Percentiles rank a stretch among this genome's conserved stretches.
Evolutionary conservation across 2,797 vertebrate genomes (phyloP).

Genomic region (Pithecia hirsuta): DNA sequence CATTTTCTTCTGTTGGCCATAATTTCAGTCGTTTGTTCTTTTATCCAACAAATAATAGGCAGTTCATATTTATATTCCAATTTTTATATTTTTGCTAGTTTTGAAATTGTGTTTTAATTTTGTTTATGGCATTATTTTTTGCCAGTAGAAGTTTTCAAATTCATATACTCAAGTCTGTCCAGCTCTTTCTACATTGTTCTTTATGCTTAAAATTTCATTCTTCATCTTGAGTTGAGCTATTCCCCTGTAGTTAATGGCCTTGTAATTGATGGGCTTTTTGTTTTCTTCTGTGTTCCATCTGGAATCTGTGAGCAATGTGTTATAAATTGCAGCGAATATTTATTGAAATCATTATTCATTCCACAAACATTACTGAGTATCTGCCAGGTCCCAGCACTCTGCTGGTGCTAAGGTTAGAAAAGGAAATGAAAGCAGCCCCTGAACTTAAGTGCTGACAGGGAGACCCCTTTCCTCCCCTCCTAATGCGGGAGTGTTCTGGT

Average conservation of each 20-base stretch:
- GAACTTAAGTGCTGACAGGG: too few species aligned
- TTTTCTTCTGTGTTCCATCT: background rate
- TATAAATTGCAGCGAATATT: too few species aligned
- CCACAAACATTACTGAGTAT: too few species aligned
- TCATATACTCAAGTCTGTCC: background rate
- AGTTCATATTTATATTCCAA: background rate
- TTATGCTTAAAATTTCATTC: background rate
- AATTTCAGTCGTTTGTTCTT: background rate
- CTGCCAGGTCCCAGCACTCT: background rate
- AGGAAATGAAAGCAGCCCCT: too few species aligned
- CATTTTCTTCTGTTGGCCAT: background rate
- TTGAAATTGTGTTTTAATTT: background rate
- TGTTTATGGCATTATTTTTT: background rate
- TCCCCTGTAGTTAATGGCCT: too few species aligned
- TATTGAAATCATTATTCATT: background rate
- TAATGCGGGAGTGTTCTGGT: accelerated
- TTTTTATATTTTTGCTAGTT: background rate
- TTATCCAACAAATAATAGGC: background rate
- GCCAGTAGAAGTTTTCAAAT: background rate
- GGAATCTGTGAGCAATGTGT: background rate
- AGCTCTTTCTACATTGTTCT: background rate
- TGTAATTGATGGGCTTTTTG: background rate
- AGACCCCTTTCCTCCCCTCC: too few species aligned
- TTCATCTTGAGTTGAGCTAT: background rate
- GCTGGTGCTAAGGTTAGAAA: background rate